phyloP scores from a whole-genome alignment of 1,140 invertebrate genomes.

The Euura lappo region DNA sequence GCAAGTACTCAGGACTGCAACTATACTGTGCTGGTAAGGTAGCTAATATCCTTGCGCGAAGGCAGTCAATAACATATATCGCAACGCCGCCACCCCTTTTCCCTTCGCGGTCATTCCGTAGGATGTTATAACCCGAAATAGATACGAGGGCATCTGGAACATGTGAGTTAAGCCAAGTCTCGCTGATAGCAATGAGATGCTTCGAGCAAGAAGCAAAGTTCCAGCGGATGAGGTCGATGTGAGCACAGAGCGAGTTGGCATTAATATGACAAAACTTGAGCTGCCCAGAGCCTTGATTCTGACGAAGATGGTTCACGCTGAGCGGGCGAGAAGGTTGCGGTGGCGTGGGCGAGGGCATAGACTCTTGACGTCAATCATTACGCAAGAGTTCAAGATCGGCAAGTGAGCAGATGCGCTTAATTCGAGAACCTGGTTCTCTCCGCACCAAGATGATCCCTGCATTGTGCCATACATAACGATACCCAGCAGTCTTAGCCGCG shows the following conservation, averaged over 20 bases:
- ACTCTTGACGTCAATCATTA: too few species aligned
- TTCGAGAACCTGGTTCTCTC: background rate
- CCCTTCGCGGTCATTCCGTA: conserved; percentile 4
- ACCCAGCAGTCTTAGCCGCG: background rate
- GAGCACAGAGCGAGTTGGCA: background rate
- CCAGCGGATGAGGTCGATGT: background rate
- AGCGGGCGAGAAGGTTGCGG: background rate
- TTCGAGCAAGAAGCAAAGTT: background rate
- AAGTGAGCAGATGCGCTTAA: background rate
- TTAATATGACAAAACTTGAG: background rate
- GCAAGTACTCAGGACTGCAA: too few species aligned
- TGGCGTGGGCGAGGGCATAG: background rate
- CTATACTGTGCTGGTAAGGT: background rate
- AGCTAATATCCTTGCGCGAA: background rate
- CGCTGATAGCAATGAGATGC: background rate
- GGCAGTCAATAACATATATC: background rate
- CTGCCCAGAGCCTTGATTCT: background rate
- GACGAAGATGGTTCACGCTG: background rate
- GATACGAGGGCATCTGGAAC: background rate
- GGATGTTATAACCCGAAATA: background rate
- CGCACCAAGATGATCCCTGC: background rate
- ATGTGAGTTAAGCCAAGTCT: background rate
- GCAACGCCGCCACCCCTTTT: background rate
- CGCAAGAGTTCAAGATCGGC: background rate
- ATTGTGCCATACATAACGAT: background rate